Percentiles rank a stretch among this genome's conserved stretches.
These are phyloP conservation scores for Agapetus fuscipes DNA, from an alignment of 2,888 invertebrate species.

Conservation along the genomic window DNA sequence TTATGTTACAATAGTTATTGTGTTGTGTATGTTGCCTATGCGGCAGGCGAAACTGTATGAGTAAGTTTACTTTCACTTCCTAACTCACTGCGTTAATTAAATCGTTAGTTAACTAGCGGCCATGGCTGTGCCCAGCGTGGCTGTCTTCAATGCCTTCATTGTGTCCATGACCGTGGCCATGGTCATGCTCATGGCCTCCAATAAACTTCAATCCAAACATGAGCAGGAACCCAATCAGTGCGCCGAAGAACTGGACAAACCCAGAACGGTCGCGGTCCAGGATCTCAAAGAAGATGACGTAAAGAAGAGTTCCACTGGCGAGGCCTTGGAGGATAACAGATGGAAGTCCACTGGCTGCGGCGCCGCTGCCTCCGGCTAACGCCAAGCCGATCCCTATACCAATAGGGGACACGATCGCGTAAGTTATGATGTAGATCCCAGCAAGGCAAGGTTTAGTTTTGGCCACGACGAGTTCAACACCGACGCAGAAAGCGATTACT, in stretches of 20 bases:
- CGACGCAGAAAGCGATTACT: constrained; percentile 81
- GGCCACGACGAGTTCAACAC: constrained; percentile 68
- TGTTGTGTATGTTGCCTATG: too few relatives aligned
- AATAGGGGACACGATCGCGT: constrained; percentile 70
- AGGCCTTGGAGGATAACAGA: constrained; percentile 70
- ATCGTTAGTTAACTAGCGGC: background rate
- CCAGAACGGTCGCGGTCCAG: constrained; percentile 51
- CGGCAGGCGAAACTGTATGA: too few relatives aligned
- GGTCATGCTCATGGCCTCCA: constrained; percentile 7
- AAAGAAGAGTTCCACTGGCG: constrained; percentile 86
- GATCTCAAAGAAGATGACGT: constrained; percentile 96
- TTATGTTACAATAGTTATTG: too few relatives aligned
- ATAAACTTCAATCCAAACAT: constrained; percentile 61
- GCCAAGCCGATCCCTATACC: constrained; percentile 69
- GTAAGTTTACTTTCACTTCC: too few relatives aligned
- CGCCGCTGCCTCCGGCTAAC: constrained; percentile 49
- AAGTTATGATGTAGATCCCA: constrained; percentile 60
- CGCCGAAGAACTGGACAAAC: constrained; percentile 53
- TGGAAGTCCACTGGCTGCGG: constrained; percentile 48
- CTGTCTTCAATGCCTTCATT: background rate
- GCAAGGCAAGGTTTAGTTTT: constrained; percentile 53
- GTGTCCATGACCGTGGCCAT: constrained; percentile 5
- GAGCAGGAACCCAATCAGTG: constrained; percentile 57
- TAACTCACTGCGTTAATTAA: too few relatives aligned
- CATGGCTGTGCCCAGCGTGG: background rate